These are phyloP conservation scores for Erithacus rubecula DNA, from an alignment of 2,797 vertebrate genomes.

Conservation along the genomic window DNA sequence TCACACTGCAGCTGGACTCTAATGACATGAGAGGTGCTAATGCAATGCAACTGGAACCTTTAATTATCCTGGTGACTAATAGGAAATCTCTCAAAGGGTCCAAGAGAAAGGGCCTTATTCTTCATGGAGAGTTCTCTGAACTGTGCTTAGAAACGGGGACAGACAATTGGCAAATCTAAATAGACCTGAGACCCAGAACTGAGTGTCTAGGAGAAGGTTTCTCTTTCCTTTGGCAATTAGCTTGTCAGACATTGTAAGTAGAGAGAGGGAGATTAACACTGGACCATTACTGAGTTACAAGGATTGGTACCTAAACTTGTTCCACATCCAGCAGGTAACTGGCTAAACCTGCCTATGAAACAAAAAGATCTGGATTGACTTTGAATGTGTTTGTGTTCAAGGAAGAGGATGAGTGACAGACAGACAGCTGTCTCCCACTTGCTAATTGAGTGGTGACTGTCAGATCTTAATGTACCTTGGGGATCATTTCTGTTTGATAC, in stretches of 20 bases:
- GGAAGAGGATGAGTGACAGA: slow-evolving; percentile 37
- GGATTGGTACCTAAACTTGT: slow-evolving; percentile 41
- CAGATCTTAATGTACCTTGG: slow-evolving; percentile 15
- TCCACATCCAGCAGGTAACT: slow-evolving; percentile 39
- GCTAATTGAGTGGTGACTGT: slow-evolving; percentile 39
- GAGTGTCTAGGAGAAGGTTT: background rate
- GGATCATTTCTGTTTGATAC: slow-evolving; percentile 2
- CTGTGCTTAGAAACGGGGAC: background rate
- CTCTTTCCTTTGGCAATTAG: background rate
- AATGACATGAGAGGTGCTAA: slow-evolving; percentile 64
- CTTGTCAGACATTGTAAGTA: background rate
- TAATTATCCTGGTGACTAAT: slow-evolving; percentile 63
- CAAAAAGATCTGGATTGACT: slow-evolving; percentile 33
- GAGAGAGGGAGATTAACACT: background rate
- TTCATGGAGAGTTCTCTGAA: background rate
- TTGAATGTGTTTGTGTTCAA: slow-evolving; percentile 31
- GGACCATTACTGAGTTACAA: background rate
- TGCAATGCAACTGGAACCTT: slow-evolving; percentile 64
- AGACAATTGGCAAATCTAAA: slow-evolving; percentile 4
- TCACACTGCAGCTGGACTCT: slow-evolving; percentile 55
- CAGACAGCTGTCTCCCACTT: slow-evolving; percentile 46
- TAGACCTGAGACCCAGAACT: background rate
- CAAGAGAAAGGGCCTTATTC: slow-evolving; percentile 27
- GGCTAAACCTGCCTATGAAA: slow-evolving; percentile 58
- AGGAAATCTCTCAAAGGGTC: slow-evolving; percentile 46